A percentile compares a stretch with the other conserved stretches of the same genome.
These are phyloP conservation scores for Sebastes schlegelii DNA, from an alignment of 2,113 vertebrate genomes.

Conservation along the genomic window DNA sequence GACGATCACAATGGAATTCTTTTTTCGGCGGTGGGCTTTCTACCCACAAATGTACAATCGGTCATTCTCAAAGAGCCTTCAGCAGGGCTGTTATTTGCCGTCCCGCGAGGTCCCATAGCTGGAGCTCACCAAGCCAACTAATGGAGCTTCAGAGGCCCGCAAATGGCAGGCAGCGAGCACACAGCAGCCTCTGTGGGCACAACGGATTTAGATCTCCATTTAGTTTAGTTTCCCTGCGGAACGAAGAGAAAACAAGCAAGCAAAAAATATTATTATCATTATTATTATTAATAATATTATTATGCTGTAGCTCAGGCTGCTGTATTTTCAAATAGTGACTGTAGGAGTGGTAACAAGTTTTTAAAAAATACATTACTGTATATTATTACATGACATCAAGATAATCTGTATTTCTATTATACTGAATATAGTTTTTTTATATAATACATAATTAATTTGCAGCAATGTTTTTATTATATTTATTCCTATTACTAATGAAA, in stretches of 20 bases:
- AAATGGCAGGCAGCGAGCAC: slow-evolving; percentile 53
- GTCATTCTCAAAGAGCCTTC: slow-evolving; percentile 75
- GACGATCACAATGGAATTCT: slow-evolving; percentile 73
- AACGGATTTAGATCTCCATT: slow-evolving; percentile 58
- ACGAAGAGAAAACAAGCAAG: slow-evolving; percentile 20
- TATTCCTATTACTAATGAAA: background rate
- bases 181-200: slow-evolving; percentile 53
- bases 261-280: background rate
- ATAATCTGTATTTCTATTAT: background rate
- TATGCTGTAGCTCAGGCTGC: background rate
- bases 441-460: background rate
- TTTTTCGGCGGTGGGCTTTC: slow-evolving; percentile 53
- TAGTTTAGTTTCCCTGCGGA: slow-evolving; percentile 56
- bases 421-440: background rate
- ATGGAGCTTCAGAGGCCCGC: slow-evolving; percentile 78
- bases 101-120: slow-evolving; percentile 74
- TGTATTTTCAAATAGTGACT: background rate
- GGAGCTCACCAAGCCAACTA: slow-evolving; percentile 70
- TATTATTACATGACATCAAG: background rate
- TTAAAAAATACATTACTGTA: background rate
- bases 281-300: background rate
- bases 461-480: background rate
- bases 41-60: slow-evolving; percentile 64
- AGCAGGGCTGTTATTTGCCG: slow-evolving; percentile 61
- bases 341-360: accelerated